Base-by-base conservation (phyloP, 2,113 vertebrate species). In the Microtus pennsylvanicus region DNA sequence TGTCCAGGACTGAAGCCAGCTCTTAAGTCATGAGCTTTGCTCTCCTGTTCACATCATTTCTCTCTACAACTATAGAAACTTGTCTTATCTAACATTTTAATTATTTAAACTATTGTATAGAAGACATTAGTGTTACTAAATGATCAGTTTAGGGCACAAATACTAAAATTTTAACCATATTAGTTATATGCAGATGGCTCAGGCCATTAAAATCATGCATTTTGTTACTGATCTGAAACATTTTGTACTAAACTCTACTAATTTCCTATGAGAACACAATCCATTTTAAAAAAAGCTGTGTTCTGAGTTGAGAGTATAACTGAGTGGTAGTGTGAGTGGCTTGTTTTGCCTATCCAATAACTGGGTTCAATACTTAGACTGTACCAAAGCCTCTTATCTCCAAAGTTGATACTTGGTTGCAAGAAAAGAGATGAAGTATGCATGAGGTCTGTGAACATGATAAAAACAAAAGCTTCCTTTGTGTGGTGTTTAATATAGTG, bases 211-310 rank as follows among this genome's bases (percentile, higher is more conserved):
- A 91, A 61, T 76, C 4, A 42, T 90, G 3, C 16, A 69, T 81
- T 93, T 92, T 93, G 16, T 93, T 97, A 38, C 47, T 61, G 28
- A 87, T 58, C 83, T 96, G 80, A 85, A 85, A 96, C 96, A n/a
- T 81, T 24, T 30, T 91, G 0, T 83, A 70, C 17, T 78, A 91
- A 92, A 65, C 1, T 65, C 83, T 22, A 5, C 88, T 35, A 52
- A 93, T 82, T 91, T 16, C 90, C 47, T 58, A 50, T 5, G 35
- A 75, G 42, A 89, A 78, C 58, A 24, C 89, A 92, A 76, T 90
- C 94, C 83, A 93, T 77, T 95, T 77, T 94, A 95, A 24, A 89
- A 38, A 55, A 11, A 16, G 28, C 42, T 16, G 7, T 38, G 75
- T 82, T 95, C 16, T 90, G 26, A 55, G 22, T 26, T 61, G 22